A percentile compares a stretch with the other conserved stretches of the same genome.
These are phyloP conservation scores for Betta splendens DNA, from an alignment of 2,797 vertebrate genomes.

Conservation along the genomic window DNA sequence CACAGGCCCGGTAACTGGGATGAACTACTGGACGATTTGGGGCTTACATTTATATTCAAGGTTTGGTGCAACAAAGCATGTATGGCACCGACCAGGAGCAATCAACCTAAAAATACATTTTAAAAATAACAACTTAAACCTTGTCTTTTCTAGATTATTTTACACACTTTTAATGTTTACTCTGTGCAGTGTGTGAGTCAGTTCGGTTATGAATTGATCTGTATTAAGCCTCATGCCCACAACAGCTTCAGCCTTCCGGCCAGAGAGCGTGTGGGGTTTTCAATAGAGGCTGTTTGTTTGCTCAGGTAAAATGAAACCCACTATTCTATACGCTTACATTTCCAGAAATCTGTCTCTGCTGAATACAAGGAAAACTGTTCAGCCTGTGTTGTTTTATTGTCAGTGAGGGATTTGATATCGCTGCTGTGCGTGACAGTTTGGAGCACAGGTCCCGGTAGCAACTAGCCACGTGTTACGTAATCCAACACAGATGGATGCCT, in stretches of 20 bases:
- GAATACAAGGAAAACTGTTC: conserved; percentile 13
- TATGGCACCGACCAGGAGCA: not conserved
- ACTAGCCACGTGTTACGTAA: conserved; percentile 64
- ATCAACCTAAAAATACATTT: not conserved
- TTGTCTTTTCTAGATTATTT: conserved; percentile 1
- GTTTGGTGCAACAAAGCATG: not conserved
- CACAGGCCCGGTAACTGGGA: not conserved
- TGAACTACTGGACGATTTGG: not conserved
- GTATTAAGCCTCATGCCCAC: conserved; percentile 11
- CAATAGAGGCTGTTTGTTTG: conserved; percentile 38
- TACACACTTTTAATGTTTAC: not conserved
- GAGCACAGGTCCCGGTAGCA: conserved; percentile 55
- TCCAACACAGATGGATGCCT: conserved; percentile 58
- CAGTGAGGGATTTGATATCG: conserved; percentile 49
- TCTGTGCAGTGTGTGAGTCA: conserved; percentile 10
- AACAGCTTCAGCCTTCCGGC: conserved; percentile 13
- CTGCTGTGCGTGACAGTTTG: conserved; percentile 60
- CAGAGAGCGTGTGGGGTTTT: conserved; percentile 37
- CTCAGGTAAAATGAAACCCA: conserved; percentile 12
- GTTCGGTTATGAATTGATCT: conserved; percentile 24
- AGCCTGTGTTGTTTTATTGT: conserved; percentile 31
- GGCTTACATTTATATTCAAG: not conserved
- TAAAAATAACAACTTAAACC: not conserved
- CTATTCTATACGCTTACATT: conserved; percentile 1
- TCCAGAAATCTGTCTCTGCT: conserved; percentile 17